phyloP scores from a whole-genome alignment of 2,797 vertebrate species.

The Danio tinwini region DNA sequence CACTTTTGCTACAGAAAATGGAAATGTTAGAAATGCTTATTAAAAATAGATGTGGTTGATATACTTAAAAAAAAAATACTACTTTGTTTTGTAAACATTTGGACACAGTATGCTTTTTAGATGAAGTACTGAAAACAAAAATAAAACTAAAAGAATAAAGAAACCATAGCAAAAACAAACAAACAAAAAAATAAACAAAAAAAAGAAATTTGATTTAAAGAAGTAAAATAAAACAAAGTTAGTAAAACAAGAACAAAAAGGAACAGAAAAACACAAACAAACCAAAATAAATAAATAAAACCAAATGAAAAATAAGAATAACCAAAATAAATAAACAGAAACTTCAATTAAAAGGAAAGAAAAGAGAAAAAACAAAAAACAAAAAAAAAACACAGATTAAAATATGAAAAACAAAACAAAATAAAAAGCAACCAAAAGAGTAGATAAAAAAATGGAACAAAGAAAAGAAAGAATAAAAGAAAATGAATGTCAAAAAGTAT shows the following conservation, averaged over 20 bases:
- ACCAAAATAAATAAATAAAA: too few relatives aligned
- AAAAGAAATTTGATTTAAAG: too few relatives aligned
- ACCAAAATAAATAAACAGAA: neutral
- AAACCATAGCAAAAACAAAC: too few relatives aligned
- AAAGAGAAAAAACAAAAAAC: neutral
- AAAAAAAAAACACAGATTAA: neutral
- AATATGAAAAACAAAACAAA: neutral
- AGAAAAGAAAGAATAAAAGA: neutral
- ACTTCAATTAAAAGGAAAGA: too few relatives aligned
- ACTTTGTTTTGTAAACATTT: conserved; percentile 19
- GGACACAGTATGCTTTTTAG: neutral
- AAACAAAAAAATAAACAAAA: too few relatives aligned
- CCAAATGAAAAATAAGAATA: too few relatives aligned
- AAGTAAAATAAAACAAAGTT: too few relatives aligned
- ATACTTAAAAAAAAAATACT: neutral
- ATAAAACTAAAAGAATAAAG: too few relatives aligned
- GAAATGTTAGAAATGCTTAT: neutral
- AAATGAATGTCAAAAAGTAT: neutral
- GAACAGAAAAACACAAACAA: too few relatives aligned
- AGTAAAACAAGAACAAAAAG: too few relatives aligned
- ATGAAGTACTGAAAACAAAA: too few relatives aligned
- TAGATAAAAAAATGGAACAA: neutral
- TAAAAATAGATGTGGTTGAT: neutral
- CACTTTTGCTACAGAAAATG: neutral
- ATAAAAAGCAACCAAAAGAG: neutral